A percentile compares a stretch with the other conserved stretches of the same genome.
Evolutionary conservation across 2,797 vertebrate species (phyloP).

Genomic region (Crossoptilon crossoptilon): DNA sequence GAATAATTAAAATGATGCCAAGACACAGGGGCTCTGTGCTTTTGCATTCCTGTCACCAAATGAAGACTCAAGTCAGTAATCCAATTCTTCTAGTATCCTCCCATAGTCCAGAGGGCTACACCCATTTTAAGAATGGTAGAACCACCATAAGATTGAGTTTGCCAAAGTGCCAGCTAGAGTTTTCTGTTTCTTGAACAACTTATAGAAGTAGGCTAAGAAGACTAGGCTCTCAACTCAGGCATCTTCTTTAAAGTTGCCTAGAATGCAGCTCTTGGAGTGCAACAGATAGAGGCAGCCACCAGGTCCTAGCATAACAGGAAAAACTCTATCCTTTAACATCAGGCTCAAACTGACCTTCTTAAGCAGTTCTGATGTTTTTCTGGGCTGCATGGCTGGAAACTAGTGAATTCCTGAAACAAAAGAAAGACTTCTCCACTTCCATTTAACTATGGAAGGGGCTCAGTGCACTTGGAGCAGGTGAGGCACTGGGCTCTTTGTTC

Average conservation of each 20-base stretch:
- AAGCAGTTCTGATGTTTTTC: not conserved
- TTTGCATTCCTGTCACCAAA: not conserved
- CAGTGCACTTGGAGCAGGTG: not conserved
- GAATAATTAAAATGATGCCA: not conserved
- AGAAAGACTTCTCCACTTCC: not conserved
- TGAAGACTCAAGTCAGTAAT: not conserved
- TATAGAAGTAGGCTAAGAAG: not conserved
- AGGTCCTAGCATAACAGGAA: not conserved
- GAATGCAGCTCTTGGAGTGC: not conserved
- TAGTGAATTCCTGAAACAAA: not conserved
- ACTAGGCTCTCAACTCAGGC: not conserved
- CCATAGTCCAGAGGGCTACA: not conserved
- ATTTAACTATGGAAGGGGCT: not conserved
- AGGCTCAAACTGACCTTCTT: not conserved
- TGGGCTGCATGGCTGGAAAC: not conserved
- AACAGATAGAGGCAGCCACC: not conserved
- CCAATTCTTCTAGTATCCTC: not conserved
- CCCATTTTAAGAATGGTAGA: not conserved
- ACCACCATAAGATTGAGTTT: accelerated
- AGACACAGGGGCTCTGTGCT: not conserved
- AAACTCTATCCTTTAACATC: not conserved
- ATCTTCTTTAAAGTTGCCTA: not conserved
- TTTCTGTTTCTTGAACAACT: not conserved
- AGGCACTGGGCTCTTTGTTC: not conserved
- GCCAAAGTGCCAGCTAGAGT: not conserved